Percentiles rank a stretch among this genome's conserved stretches.
These are phyloP conservation scores for Xestia xanthographa DNA, from an alignment of 2,888 invertebrate species.

Conservation along the genomic window DNA sequence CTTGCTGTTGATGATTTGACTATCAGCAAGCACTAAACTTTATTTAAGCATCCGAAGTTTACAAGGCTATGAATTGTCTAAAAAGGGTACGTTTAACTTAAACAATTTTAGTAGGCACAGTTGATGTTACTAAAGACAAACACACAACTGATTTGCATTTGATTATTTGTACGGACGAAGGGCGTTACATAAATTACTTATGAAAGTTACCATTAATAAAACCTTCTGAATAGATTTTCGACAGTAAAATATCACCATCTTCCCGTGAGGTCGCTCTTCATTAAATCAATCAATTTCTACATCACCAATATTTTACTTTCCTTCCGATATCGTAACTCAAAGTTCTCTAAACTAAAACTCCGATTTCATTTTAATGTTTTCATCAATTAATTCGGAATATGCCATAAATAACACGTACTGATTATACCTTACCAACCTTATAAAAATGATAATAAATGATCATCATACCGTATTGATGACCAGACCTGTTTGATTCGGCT, in stretches of 20 bases:
- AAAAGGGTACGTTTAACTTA: neutral
- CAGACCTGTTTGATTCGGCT: constrained; percentile 52
- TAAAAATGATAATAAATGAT: constrained; percentile 64
- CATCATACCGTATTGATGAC: constrained; percentile 48
- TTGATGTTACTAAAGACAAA: neutral
- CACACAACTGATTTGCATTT: neutral
- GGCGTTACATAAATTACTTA: neutral
- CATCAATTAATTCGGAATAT: constrained; percentile 58
- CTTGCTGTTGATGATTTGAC: neutral
- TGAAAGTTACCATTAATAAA: constrained; percentile 1
- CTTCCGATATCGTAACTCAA: constrained; percentile 2
- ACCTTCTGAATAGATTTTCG: constrained; percentile 24
- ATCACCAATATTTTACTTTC: constrained; percentile 23
- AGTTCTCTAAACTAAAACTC: constrained; percentile 5
- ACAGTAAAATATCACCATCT: constrained; percentile 11
- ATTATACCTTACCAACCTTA: constrained; percentile 54
- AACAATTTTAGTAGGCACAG: neutral
- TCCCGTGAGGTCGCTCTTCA: neutral
- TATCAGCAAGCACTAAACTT: neutral
- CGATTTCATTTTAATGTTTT: constrained; percentile 61
- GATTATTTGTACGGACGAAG: neutral
- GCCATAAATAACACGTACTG: constrained; percentile 58
- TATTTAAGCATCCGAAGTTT: too few relatives aligned
- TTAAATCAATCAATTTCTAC: constrained; percentile 14
- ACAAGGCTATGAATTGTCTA: neutral